phyloP scores from a whole-genome alignment of 2,797 vertebrate species.

The Lepus townsendii region DNA sequence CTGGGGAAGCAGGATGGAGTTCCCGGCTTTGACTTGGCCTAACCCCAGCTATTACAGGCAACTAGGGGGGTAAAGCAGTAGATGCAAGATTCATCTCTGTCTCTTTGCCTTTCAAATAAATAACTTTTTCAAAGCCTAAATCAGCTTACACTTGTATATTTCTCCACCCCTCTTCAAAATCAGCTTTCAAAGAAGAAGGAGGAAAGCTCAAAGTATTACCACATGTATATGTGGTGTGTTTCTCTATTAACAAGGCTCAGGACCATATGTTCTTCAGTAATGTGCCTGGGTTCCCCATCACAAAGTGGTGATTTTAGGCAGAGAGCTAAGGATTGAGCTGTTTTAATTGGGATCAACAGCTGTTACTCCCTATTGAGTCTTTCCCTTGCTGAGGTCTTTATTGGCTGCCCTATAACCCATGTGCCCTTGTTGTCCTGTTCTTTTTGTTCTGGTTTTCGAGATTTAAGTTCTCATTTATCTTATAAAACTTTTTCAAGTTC shows the following conservation, averaged over 20 bases:
- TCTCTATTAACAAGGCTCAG: not conserved
- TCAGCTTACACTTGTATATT: not conserved
- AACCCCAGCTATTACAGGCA: no score
- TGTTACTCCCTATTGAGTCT: not conserved
- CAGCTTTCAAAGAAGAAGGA: constrained; percentile 7
- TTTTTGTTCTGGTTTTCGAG: constrained; percentile 22
- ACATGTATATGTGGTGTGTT: not conserved
- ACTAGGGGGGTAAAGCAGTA: no score
- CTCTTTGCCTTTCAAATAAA: no score
- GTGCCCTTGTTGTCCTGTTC: not conserved
- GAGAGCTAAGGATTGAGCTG: not conserved
- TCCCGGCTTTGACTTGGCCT: no score
- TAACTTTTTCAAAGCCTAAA: not conserved
- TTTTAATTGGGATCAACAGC: not conserved
- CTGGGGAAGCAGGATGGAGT: no score
- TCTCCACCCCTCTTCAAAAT: not conserved
- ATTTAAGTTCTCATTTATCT: constrained; percentile 15
- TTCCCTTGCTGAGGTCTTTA: not conserved
- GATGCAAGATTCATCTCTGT: no score
- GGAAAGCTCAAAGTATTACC: not conserved
- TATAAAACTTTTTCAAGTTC: constrained; percentile 27
- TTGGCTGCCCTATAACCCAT: not conserved
- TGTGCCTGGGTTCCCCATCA: not conserved
- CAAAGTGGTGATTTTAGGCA: not conserved
- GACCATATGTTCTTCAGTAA: not conserved